Base-by-base conservation (phyloP, 2,797 vertebrate genomes). In the Aulostomus chinensis region DNA sequence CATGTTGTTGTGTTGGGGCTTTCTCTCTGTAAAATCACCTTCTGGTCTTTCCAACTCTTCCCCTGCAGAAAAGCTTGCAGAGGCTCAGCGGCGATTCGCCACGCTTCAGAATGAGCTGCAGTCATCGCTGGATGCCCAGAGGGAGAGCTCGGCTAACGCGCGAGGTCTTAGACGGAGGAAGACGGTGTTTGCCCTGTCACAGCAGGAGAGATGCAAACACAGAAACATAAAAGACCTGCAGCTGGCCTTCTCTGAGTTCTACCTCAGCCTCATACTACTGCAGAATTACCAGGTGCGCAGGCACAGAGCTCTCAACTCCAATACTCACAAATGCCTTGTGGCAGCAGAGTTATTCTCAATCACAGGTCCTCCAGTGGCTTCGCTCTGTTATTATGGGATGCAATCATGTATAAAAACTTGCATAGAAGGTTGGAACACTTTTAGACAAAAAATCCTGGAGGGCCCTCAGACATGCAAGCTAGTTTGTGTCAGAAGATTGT, bases 221-320 rank as follows among this genome's bases (percentile, higher is more conserved):
- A 91, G 96, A 67, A 99, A 99, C 73, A 96, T 99, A 69, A 91
- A 94, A 82, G 97, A 99, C 85, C 92, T 99, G 84, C 97, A 99
- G 91, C 74, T 99, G 91, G 97, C 97, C 89, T 99, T 98, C 90
- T 98, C 95, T 0, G 97, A 99, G 95, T 98, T 99, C 93, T 99
- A 99, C 95, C 96, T 99, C 91, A 98, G 96, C 91, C 93, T 99
- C 73, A 99, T 99, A 65, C 86, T 99, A 65, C 90, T 99, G 87
- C 97, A 99, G 88, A 99, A 99, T 90, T 93, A 87, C 72, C 96
- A 89, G 90, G 93, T 53, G 58, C 0, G 88, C 84, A n/a, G 4
- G n/a, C 31, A 33, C 6, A 8, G 4, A 4, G 22, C 22, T 24
- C 22, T 24, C 4, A 8, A 8, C 8, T 8, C 22, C 22, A n/a